phyloP scores from a whole-genome alignment of 2,888 invertebrate genomes.

The Tetragonisca angustula region DNA sequence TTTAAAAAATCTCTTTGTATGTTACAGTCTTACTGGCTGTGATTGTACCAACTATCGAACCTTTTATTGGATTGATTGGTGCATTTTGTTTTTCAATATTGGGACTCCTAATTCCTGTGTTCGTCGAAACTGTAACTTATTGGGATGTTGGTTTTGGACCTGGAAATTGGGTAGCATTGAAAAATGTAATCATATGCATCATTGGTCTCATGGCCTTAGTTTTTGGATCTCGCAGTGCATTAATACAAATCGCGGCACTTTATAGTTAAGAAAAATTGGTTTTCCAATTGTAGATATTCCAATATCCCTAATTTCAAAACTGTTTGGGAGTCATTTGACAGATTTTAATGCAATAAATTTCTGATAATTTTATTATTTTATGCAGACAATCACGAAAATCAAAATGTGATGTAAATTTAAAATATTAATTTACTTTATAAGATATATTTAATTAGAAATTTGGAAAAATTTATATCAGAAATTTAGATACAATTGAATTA shows the following conservation, averaged over 20 bases:
- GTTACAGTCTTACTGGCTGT: constrained; percentile 91
- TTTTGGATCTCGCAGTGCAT: constrained; percentile 91
- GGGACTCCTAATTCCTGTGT: constrained; percentile 94
- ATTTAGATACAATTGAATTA: constrained; percentile 37
- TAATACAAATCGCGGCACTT: constrained; percentile 86
- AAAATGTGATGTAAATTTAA: neutral
- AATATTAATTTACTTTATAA: constrained; percentile 27
- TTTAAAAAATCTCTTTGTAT: constrained; percentile 49
- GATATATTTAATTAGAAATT: neutral
- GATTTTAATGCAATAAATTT: constrained; percentile 44
- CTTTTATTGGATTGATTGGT: constrained; percentile 96
- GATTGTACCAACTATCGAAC: constrained; percentile 93
- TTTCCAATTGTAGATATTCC: constrained; percentile 45
- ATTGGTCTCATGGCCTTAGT: constrained; percentile 93
- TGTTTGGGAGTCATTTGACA: constrained; percentile 34
- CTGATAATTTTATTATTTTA: constrained; percentile 35
- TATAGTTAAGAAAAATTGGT: constrained; percentile 53
- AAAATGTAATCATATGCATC: constrained; percentile 90
- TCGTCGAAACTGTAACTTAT: constrained; percentile 93
- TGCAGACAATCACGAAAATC: constrained; percentile 37
- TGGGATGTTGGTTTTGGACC: constrained; percentile 93
- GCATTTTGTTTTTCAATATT: constrained; percentile 96
- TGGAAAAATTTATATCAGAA: constrained; percentile 30
- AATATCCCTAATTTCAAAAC: constrained; percentile 26
- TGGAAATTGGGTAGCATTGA: constrained; percentile 90